Base-by-base conservation (phyloP, 2,888 invertebrate species). In the Saturnia pavonia region DNA sequence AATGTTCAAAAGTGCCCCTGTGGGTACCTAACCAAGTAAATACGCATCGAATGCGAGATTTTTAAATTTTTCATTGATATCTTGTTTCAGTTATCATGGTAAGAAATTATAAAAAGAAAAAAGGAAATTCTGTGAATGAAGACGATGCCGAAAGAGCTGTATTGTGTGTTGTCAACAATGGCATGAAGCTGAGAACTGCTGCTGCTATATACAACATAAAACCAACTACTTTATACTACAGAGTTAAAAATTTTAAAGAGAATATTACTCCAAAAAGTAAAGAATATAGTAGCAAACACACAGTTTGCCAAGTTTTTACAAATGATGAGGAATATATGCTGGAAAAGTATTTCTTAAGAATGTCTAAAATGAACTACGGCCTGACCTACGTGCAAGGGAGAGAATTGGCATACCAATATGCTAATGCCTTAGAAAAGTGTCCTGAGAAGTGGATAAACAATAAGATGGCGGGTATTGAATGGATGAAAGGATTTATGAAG, bases 151-250 rank as follows among this genome's bases (percentile, higher is more conserved):
- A 63, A 72, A 70, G 70, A 72, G 70, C 70, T 72, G 70, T 70
- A 70, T 72, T 72, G 70, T 70, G 69, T 70, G 70, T 72, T 70
- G 70, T 72, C 67, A 72, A 72, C 43, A 67, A 72, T 70, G 27
- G 69, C 65, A 72, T 72, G 69, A 72, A 70, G 57, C 72, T 72
- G 72, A 72, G 70, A 57, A 72, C 72, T 27, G 70, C 72, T 69
- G 72, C 72, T 71, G 68, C 67, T 69, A 72, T 71, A 71, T 71
- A 71, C 57, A 71, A 72, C 25, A 69, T 71, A 67, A 72, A 72
- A 71, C 69, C 69, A 67, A 69, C 71, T 27, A 71, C 69, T 66
- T 69, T 71, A 51, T 69, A 69, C 54, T 67, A 69, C 45, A 69
- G 71, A 72, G 63, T 69, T 27, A 72, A 72, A 45, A 69, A 72